Evolutionary conservation across 2,888 invertebrate species (phyloP).

Genomic region (Elysia crispata): DNA sequence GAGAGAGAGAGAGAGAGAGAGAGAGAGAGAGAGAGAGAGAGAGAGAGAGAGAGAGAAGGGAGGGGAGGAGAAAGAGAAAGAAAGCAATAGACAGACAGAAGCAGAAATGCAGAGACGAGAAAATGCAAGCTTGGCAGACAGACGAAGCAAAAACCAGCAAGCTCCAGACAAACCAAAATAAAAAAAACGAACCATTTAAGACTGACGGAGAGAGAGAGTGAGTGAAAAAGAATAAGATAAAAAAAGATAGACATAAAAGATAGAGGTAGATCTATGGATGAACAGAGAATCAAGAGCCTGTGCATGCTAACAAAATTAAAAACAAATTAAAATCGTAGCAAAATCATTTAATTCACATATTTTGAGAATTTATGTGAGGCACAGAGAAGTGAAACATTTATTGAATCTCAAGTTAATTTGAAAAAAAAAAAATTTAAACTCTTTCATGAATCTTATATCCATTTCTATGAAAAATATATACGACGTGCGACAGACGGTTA

Average conservation of each 20-base stretch:
- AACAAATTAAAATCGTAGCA: no score
- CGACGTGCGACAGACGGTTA: no score
- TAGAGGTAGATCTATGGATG: neutral
- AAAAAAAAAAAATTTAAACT: no score
- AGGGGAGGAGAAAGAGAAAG: neutral
- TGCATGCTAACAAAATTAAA: neutral
- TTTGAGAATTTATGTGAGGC: no score
- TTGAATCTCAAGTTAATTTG: neutral
- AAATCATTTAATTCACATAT: no score
- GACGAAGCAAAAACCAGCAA: conserved; percentile 6
- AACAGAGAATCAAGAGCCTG: neutral
- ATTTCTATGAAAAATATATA: no score
- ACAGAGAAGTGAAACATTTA: neutral
- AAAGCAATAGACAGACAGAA: neutral
- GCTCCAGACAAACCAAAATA: no score
- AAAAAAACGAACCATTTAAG: no score
- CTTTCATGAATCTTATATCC: no score
- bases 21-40: neutral
- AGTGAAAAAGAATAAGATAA: neutral
- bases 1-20: neutral
- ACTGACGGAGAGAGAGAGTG: neutral
- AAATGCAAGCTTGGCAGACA: neutral
- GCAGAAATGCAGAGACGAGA: neutral
- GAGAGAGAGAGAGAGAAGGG: neutral
- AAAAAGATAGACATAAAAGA: neutral